Conservation (phyloP, 2,797 vertebrate genomes). For the Sphenodon punctatus region DNA sequence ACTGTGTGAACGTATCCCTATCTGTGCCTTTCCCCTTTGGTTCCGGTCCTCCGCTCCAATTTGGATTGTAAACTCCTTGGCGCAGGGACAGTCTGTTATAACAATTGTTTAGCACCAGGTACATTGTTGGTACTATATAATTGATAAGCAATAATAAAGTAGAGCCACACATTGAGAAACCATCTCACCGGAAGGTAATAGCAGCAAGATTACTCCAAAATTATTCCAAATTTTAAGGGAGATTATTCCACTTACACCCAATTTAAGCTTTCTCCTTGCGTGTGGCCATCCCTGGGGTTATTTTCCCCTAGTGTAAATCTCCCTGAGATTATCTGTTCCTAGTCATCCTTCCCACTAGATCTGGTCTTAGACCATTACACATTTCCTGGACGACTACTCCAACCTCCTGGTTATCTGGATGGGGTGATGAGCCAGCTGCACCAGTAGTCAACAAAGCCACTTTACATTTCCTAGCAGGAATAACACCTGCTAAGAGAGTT, state of each 20-base stretch:
- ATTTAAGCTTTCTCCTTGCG: not conserved
- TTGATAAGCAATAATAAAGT: too few species aligned
- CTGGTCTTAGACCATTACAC: too few species aligned
- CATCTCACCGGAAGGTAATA: not conserved
- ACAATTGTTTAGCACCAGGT: too few species aligned
- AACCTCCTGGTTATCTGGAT: not conserved
- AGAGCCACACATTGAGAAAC: not conserved
- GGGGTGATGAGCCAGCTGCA: not conserved
- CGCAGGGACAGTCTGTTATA: too few species aligned
- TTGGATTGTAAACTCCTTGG: too few species aligned
- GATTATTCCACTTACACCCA: too few species aligned
- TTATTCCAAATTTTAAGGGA: not conserved
- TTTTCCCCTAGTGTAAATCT: not conserved
- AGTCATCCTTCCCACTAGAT: not conserved
- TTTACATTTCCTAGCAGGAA: constrained; percentile 13
- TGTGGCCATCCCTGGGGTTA: not conserved
- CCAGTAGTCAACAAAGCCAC: not conserved
- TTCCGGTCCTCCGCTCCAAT: too few species aligned
- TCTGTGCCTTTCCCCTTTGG: too few species aligned
- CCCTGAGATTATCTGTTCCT: rapidly evolving
- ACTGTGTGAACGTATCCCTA: too few species aligned
- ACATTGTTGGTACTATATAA: too few species aligned
- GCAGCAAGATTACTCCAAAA: constrained; percentile 8
- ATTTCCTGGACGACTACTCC: not conserved
- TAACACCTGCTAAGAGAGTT: not conserved